phyloP scores from a whole-genome alignment of 1,140 invertebrate species.

The Camponotus floridanus region DNA sequence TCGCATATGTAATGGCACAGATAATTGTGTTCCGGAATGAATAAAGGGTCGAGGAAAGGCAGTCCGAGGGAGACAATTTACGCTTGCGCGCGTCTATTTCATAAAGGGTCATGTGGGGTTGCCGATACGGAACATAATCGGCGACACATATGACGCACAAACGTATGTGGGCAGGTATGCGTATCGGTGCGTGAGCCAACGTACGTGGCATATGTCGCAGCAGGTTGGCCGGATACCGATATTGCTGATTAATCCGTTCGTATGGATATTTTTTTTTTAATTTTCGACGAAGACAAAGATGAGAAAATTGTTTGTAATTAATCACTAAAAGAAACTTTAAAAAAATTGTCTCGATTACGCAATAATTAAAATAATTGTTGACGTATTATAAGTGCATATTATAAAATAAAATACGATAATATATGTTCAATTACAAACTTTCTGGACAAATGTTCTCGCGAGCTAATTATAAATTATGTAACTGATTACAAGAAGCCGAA shows the following conservation, averaged over 20 bases:
- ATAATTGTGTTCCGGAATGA: slow-evolving; percentile 61
- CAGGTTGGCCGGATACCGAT: slow-evolving; percentile 68
- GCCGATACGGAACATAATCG: slow-evolving; percentile 61
- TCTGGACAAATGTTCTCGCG: not conserved
- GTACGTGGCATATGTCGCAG: slow-evolving; percentile 69
- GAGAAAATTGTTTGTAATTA: not conserved
- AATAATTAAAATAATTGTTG: not conserved
- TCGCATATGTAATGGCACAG: slow-evolving; percentile 72
- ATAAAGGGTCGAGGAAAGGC: slow-evolving; percentile 14
- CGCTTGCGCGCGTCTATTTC: slow-evolving; percentile 47
- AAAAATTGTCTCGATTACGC: no score
- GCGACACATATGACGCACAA: slow-evolving; percentile 61
- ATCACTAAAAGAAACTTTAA: not conserved
- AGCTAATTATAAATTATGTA: not conserved
- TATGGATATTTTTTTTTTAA: slow-evolving; percentile 22
- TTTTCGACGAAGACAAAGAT: not conserved
- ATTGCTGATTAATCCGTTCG: slow-evolving; percentile 33
- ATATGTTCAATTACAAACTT: not conserved
- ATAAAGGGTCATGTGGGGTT: slow-evolving; percentile 61
- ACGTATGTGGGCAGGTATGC: slow-evolving; percentile 55
- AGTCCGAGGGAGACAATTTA: slow-evolving; percentile 65
- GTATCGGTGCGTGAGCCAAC: slow-evolving; percentile 66
- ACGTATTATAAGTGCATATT: not conserved
- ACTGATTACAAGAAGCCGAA: not conserved
- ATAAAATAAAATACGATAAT: not conserved